Evolutionary conservation across 2,888 invertebrate genomes (phyloP).

Genomic region (Yponomeuta malinellus): DNA sequence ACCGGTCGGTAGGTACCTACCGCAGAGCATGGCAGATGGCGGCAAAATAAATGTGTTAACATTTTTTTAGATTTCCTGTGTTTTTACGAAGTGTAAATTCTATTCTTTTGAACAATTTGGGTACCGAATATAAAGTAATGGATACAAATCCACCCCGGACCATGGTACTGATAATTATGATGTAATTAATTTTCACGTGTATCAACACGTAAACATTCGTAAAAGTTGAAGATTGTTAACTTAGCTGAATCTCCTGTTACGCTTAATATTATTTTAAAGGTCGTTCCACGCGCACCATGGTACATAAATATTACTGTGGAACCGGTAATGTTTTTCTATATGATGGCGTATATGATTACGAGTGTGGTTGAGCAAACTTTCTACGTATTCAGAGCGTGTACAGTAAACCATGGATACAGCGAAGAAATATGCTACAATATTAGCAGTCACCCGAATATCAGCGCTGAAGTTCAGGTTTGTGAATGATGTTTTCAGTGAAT

Average conservation of each 20-base stretch:
- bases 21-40: too few species aligned
- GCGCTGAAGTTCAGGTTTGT: slow-evolving; percentile 80
- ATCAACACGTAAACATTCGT: neutral
- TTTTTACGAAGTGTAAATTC: too few species aligned
- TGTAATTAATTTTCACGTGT: neutral
- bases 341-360: slow-evolving; percentile 91
- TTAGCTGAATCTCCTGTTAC: neutral
- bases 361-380: slow-evolving; percentile 87
- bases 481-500: neutral
- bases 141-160: neutral
- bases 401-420: slow-evolving; percentile 82
- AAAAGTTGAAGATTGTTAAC: too few species aligned
- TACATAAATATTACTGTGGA: slow-evolving; percentile 83
- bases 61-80: too few species aligned
- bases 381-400: slow-evolving; percentile 85
- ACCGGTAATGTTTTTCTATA: slow-evolving; percentile 90
- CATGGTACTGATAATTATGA: neutral
- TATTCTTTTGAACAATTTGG: too few species aligned
- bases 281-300: slow-evolving; percentile 38
- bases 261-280: slow-evolving; percentile 27
- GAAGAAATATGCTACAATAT: slow-evolving; percentile 80
- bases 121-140: neutral
- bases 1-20: too few species aligned
- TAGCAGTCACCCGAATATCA: slow-evolving; percentile 73
- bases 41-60: too few species aligned